phyloP scores from a whole-genome alignment of 1,140 invertebrate genomes.

The Drosophila pachea region DNA sequence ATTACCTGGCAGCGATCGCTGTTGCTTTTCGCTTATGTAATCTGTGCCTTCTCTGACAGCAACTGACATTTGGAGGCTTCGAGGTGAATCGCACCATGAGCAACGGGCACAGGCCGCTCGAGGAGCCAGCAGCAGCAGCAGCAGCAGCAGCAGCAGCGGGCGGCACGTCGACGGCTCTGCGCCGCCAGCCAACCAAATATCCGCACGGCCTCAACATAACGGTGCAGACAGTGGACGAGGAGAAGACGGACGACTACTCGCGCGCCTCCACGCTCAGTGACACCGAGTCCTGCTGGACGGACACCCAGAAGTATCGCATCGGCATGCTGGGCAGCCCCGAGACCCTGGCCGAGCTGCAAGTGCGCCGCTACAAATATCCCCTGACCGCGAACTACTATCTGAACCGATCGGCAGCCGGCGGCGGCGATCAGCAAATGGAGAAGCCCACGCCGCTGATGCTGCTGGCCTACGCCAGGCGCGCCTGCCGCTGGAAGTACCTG shows the following conservation, averaged over 20 bases:
- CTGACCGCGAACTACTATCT: conserved; percentile 74
- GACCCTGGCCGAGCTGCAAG: conserved; percentile 69
- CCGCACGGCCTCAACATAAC: conserved; percentile 72
- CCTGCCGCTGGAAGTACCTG: conserved; percentile 72
- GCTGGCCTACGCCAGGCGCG: conserved; percentile 56
- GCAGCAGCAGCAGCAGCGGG: conserved; percentile 2
- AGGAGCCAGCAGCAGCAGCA: conserved; percentile 31
- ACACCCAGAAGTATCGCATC: conserved; percentile 68
- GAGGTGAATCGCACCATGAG: conserved; percentile 43
- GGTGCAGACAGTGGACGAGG: conserved; percentile 62
- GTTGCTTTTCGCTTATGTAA: conserved; percentile 44
- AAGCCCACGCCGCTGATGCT: conserved; percentile 59
- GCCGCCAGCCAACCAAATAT: conserved; percentile 72
- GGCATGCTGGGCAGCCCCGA: conserved; percentile 67
- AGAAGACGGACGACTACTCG: conserved; percentile 53
- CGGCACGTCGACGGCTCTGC: conserved; percentile 34
- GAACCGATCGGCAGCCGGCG: conserved; percentile 24
- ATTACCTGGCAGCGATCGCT: conserved; percentile 41
- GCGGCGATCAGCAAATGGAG: conserved; percentile 13
- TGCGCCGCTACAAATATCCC: conserved; percentile 74
- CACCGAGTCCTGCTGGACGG: conserved; percentile 56
- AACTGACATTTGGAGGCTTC: conserved; percentile 58
- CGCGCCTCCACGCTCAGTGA: conserved; percentile 53
- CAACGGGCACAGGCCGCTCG: conserved; percentile 52
- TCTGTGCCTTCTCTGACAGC: conserved; percentile 20